Percentiles rank a stretch among this genome's conserved stretches.
Conservation (phyloP, 2,797 vertebrate genomes). For the Danio albolineatus region DNA sequence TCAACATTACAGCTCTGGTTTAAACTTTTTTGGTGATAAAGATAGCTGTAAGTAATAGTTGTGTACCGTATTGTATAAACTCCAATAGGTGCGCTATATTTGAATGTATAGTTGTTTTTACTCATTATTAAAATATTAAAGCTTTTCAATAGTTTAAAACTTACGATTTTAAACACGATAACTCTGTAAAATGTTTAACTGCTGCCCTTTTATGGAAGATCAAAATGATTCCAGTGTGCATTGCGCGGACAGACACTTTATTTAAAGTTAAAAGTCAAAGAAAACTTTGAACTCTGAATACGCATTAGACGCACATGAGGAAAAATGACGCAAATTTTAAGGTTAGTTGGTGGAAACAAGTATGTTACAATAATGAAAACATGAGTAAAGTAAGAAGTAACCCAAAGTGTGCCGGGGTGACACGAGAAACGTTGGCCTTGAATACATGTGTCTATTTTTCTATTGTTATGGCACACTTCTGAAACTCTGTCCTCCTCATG, state of each 20-base stretch:
- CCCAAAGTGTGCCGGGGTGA: slow-evolving; percentile 56
- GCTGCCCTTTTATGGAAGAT: neutral
- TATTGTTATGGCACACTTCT: slow-evolving; percentile 82
- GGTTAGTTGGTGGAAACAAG: neutral
- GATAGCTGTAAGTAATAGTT: too few species aligned
- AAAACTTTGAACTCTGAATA: neutral
- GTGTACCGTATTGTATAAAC: too few species aligned
- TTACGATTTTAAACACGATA: neutral
- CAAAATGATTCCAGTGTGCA: neutral
- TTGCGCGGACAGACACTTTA: neutral
- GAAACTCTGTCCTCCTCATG: slow-evolving; percentile 65
- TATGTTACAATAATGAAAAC: neutral
- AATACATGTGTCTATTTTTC: slow-evolving; percentile 71
- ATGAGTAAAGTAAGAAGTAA: neutral
- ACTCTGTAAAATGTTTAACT: neutral
- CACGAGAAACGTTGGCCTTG: slow-evolving; percentile 63
- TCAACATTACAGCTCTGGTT: slow-evolving; percentile 10
- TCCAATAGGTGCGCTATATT: too few species aligned
- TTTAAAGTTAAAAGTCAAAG: neutral
- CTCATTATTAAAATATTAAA: neutral
- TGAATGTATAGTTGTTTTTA: neutral
- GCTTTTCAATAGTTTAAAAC: neutral
- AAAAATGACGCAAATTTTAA: neutral
- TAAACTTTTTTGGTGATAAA: slow-evolving; percentile 32
- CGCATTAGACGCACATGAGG: neutral